Base-by-base conservation (phyloP, 2,888 invertebrate species). In the Cecidostiba fungosa region DNA sequence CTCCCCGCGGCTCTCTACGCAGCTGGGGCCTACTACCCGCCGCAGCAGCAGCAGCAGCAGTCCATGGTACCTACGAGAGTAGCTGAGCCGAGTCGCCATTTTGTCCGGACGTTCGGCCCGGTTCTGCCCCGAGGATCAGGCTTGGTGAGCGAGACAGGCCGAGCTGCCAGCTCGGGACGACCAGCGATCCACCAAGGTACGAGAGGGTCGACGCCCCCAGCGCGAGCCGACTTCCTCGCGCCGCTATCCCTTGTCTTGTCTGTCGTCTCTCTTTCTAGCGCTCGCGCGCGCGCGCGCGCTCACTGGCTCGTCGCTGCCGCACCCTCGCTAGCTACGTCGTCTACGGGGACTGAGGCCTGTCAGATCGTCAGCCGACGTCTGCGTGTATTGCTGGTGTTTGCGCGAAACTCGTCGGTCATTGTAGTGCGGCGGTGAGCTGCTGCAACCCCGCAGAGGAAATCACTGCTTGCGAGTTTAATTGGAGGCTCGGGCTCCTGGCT, bases 31-130 rank as follows among this genome's bases (percentile, higher is more conserved):
- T 79, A 47, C 43, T 26, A 66, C 70, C 50, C 66, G 69, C 29
- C 66, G 78, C 47, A 26, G 47, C 43, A 62, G 69, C 69, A 78
- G 32, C 54, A 69, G 73, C 81, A 72, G 73, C 73, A 23, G 43
- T 23, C 14, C 43, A 77, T 70, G 78, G 78, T 78, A 79, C 23
- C 69, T 69, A 70, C 26, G 39, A 59, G 39, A 43, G 26, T 36
- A 39, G 50, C 70, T 19, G 62, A 32, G 62, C n/a, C 74, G 81
- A 90, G 92, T 93, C 93, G 93, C 93, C 93, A 93, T 93, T 93
- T 93, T 93, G 93, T 93, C 92, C 91, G 91, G 91, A 91, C 54
- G 91, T 86, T 86, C 83, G 84, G 87, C 87, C 87, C 87, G 87
- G 87, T 87, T 87, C 77, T 77, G 79, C 66, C 14, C 66, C 85